Evolutionary conservation across 2,888 invertebrate genomes (phyloP), one percentile per base, ranked within the genome.

Genomic region (Antitype chi): DNA sequence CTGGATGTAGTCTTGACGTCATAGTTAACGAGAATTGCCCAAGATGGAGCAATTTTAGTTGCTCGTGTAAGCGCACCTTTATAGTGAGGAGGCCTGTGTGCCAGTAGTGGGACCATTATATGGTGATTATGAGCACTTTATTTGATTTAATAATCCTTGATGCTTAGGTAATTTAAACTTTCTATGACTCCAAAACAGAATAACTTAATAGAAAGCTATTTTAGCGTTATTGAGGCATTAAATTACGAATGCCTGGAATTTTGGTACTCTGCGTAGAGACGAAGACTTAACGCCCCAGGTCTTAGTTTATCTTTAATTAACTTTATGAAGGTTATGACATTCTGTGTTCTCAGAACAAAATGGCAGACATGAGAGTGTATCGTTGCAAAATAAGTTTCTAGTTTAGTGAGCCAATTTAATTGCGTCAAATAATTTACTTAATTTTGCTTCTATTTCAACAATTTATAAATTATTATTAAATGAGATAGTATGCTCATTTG

Each of bases 281-380:
- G 20, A 17, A 53, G 59, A 64, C 71, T 66, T 57, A 67, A 70
- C 43, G 69, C 70, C 69, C 1, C 28, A 73, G 52, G 73, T 60
- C 70, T 84, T 59, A 70, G 47, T 64, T 43, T 63, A 71, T 76
- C 53, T 79, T 79, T 74, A 85, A 84, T 85, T 82, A 84, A 75
- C 70, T 80, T 78, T 76, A 68, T 76, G 49, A 84, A 71, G 70
- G 82, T 80, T 69, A 69, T 66, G 57, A 47, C 52, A 57, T 49
- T 70, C 23, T 25, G 38, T n/a, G 13, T 69, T 70, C 60, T 68
- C 9, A 57, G 43, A 64, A n/a, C 20, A 4, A 70, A 76, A 75
- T 68, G 13, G 55, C 47, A 70, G 43, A 67, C 70, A 71, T 57
- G 5, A 6, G 9, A 66, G 15, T 70, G 7, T 71, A 60, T 76